phyloP scores from a whole-genome alignment of 2,888 invertebrate genomes.

The Cryptophagus acutangulus region DNA sequence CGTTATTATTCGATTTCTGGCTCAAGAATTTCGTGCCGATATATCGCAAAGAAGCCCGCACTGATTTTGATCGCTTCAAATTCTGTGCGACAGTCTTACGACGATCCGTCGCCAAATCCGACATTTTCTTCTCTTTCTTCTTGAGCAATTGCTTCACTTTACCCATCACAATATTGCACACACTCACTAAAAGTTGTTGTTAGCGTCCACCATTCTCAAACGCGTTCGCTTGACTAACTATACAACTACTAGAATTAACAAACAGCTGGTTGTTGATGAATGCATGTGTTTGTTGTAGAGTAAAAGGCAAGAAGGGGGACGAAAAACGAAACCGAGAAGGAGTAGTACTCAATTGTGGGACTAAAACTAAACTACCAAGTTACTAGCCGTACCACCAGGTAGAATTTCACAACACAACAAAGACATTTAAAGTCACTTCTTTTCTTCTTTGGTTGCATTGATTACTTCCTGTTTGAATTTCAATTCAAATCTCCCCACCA shows the following conservation, averaged over 20 bases:
- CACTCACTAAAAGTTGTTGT: no score
- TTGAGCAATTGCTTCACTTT: no score
- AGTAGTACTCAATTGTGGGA: no score
- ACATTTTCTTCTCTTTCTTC: no score
- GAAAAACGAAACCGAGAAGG: no score
- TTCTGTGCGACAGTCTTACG: constrained; percentile 35
- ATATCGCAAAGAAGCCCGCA: constrained; percentile 64
- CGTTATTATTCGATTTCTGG: constrained; percentile 19
- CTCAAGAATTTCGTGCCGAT: constrained; percentile 57
- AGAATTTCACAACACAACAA: no score
- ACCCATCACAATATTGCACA: constrained; percentile 37
- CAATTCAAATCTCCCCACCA: no score
- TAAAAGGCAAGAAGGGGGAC: constrained; percentile 16
- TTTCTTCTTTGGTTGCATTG: no score
- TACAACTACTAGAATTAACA: constrained; percentile 18
- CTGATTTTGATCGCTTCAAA: constrained; percentile 62
- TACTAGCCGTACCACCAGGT: no score
- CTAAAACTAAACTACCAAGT: no score
- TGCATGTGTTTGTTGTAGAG: constrained; percentile 4
- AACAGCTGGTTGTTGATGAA: constrained; percentile 21
- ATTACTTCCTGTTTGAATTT: no score
- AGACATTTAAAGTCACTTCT: no score
- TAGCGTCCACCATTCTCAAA: constrained; percentile 16
- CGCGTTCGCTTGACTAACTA: constrained; percentile 22
- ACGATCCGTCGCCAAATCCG: constrained; percentile 41